Base-by-base conservation (phyloP, 2,797 vertebrate species). In the Emydoidea blandingii region DNA sequence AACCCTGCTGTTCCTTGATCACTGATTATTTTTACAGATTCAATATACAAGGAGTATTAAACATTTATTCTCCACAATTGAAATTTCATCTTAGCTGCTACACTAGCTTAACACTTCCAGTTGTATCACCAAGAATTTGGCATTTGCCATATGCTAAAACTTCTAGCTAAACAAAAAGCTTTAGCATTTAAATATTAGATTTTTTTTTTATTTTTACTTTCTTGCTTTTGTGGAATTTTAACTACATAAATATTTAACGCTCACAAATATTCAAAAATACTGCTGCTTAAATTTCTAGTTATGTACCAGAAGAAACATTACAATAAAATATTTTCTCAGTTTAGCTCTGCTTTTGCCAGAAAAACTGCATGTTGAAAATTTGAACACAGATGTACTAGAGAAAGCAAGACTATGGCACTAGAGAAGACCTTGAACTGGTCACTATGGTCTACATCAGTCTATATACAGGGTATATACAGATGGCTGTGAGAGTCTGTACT, bases 211-310 rank as follows among this genome's bases (percentile, higher is more conserved):
- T 41, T 83, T 86, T 85, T 65, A 76, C 34, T 83, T 94, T 87
- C 72, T 53, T 68, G 12, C 16, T 47, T 16, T 84, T 59, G 74
- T 86, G 57, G 18, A 76, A 72, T 91, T 68, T 80, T 34, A 90
- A 65, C 79, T 91, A 94, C 49, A 83, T 21, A n/a, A 21, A 65
- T 86, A 96, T 80, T 88, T 94, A 95, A 96, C 23, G 81, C 92
- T 93, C 89, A 97, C 96, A 95, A 88, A 72, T 87, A 92, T 97
- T 97, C 54, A 96, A 95, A 98, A 98, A 97, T 97, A 97, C 91
- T 94, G 85, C 88, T 44, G 57, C 93, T 97, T 97, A 92, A 96
- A 97, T 97, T 97, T 97, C 94, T 95, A 97, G 79, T 93, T 87
- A 88, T 6, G 91, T 97, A 94, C 81, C 95, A 94, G 79, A 94